Base-by-base conservation (phyloP, 2,888 invertebrate species). In the Xestia rhomboidea region DNA sequence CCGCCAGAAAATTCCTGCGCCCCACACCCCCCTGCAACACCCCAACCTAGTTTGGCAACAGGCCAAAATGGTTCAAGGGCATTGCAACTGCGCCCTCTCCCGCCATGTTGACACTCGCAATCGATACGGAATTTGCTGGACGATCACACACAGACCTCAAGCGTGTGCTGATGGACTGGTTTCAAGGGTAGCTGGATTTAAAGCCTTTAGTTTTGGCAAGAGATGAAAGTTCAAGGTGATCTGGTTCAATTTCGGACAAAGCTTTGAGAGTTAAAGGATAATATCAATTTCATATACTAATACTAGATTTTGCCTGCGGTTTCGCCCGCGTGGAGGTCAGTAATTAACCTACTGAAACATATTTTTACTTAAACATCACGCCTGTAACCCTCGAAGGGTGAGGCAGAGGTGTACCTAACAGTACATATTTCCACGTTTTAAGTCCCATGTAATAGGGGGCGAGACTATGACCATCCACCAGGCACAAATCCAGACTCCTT, bases 31-130 rank as follows among this genome's bases (percentile, higher is more conserved):
- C 34, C 41, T 74, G 81, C 72, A 81, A 81, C 84, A 77, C 81
- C 79, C 70, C 86, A 89, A 88, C 88, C 87, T 87, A 89, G 86
- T 89, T 88, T 84, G 82, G 69, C 69, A 77, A 73, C 86, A 83
- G 80, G 84, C 81, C 86, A 66, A 88, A 90, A 83, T 80, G 85
- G 90, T 90, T 90, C 90, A 90, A 89, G 90, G 90, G 60, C 76
- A 63, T 11, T 89, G 88, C 89, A 88, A 86, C 81, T 88, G 84
- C 83, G 75, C 77, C 76, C 82, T 67, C 83, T 82, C 76, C 79
- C 74, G 73, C 73, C 79, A 64, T 81, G 86, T 87, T 81, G 83
- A 83, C 83, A 86, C 79, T 82, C 72, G 68, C 80, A 87, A 88
- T 87, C 87, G 83, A 89, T 88, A 87, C 70, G 27, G 79, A 78